Conservation (phyloP, 2,797 vertebrate species). For the Silurus lanzhouensis region DNA sequence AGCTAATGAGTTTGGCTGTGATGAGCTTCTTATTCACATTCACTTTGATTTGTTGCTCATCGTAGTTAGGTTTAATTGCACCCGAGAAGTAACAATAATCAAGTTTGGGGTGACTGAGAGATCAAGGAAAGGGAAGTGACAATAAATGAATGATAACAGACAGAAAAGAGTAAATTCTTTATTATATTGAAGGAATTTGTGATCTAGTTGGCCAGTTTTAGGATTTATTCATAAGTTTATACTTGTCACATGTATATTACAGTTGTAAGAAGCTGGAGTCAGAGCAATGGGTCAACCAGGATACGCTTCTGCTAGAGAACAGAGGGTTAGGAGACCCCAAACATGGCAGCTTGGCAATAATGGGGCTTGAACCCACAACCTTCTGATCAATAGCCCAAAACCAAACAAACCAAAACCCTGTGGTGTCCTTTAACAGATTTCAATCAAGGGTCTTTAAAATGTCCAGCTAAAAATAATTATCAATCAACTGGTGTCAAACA, state of each 20-base stretch:
- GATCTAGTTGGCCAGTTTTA: no score
- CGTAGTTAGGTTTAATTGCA: background rate
- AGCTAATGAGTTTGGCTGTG: background rate
- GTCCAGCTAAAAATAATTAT: background rate
- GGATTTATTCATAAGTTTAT: no score
- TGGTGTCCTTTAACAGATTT: background rate
- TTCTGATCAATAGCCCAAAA: no score
- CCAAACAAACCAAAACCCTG: background rate
- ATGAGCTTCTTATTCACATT: background rate
- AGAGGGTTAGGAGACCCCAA: no score
- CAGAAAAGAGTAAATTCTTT: background rate
- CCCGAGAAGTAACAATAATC: no score
- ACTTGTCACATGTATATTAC: no score
- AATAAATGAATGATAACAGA: background rate
- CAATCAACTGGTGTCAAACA: constrained; percentile 9
- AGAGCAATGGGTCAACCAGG: no score
- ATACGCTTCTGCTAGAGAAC: no score
- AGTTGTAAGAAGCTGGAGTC: no score
- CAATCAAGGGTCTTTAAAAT: background rate
- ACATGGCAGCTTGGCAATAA: no score
- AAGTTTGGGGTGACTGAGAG: background rate
- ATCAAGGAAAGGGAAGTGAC: background rate
- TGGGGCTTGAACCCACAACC: no score
- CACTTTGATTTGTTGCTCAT: background rate
- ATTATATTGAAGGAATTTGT: no score